Conservation (phyloP, 1,140 invertebrate species). For the Zaprionus davidi region DNA sequence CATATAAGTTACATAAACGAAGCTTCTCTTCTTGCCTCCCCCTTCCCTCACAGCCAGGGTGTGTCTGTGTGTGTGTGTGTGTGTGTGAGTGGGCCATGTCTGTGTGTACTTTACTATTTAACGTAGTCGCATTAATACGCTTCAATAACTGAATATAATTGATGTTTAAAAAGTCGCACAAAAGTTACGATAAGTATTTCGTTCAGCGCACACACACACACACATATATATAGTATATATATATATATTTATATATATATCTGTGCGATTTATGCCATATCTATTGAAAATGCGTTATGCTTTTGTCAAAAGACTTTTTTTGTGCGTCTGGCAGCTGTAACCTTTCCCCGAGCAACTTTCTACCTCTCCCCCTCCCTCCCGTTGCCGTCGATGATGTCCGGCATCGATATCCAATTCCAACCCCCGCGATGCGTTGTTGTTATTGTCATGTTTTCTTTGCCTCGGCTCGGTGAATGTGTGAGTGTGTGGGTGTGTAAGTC, state of each 20-base stretch:
- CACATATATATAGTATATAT: background rate
- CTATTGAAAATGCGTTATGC: conserved; percentile 56
- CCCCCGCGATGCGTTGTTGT: conserved; percentile 20
- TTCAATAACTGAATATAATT: conserved; percentile 74
- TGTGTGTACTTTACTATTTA: conserved; percentile 34
- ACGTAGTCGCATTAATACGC: conserved; percentile 66
- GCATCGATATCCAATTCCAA: conserved; percentile 22
- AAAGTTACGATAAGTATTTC: conserved; percentile 76
- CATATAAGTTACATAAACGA: conserved; percentile 7
- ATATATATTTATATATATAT: conserved; percentile 7
- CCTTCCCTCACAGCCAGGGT: too few species aligned
- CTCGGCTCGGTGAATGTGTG: conserved; percentile 8
- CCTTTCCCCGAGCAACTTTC: conserved; percentile 30
- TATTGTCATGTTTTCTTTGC: conserved; percentile 17
- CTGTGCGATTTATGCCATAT: conserved; percentile 24
- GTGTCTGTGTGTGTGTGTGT: conserved; percentile 5
- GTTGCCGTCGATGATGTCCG: conserved; percentile 33
- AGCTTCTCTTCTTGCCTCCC: background rate
- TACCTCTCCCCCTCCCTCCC: background rate
- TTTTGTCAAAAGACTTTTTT: conserved; percentile 60
- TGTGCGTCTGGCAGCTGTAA: conserved; percentile 70
- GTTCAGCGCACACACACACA: conserved; percentile 23
- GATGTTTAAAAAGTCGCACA: conserved; percentile 70
- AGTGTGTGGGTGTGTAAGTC: conserved; percentile 48
- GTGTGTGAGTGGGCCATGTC: background rate